Evolutionary conservation across 1,140 invertebrate genomes (phyloP).

Genomic region (Eumeta japonica): DNA sequence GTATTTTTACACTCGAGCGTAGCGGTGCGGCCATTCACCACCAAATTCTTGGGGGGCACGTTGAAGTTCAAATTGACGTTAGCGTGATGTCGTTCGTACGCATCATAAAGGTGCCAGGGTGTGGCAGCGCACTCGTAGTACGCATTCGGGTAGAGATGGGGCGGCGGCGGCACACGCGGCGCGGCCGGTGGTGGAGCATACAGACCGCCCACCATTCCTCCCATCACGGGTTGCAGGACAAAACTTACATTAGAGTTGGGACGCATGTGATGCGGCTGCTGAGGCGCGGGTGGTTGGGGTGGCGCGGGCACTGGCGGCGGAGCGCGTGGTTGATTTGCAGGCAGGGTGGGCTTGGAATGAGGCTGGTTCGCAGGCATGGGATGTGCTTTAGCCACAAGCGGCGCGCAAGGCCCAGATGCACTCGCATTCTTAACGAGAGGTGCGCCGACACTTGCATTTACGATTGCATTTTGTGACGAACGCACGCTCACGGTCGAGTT

Average conservation of each 20-base stretch:
- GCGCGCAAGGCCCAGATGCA: slow-evolving; percentile 8
- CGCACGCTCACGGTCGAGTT: not conserved
- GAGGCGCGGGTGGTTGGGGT: slow-evolving; percentile 7
- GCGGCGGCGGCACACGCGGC: slow-evolving; percentile 19
- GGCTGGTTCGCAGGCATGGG: slow-evolving; percentile 27
- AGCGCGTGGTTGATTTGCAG: slow-evolving; percentile 6
- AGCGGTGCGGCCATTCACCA: slow-evolving; percentile 30
- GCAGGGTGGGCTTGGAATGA: slow-evolving; percentile 10
- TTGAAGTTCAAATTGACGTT: slow-evolving; percentile 48
- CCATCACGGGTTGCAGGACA: slow-evolving; percentile 41
- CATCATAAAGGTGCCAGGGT: slow-evolving; percentile 48
- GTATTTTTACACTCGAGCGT: slow-evolving; percentile 28
- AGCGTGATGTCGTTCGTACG: slow-evolving; percentile 30
- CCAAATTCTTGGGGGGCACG: slow-evolving; percentile 41
- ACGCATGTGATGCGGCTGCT: slow-evolving; percentile 11
- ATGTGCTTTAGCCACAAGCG: slow-evolving; percentile 20
- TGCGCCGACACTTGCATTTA: too few relatives aligned
- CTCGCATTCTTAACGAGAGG: slow-evolving; percentile 3
- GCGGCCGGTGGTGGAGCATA: slow-evolving; percentile 32
- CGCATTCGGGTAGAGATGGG: slow-evolving; percentile 30
- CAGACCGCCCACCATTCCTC: slow-evolving; percentile 29
- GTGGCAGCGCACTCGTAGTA: slow-evolving; percentile 42
- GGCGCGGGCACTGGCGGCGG: slow-evolving; percentile 8
- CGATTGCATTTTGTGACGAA: not conserved
- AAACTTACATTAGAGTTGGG: slow-evolving; percentile 52